phyloP scores from a whole-genome alignment of 1,140 invertebrate species.

The Rhopalosiphum maidis region DNA sequence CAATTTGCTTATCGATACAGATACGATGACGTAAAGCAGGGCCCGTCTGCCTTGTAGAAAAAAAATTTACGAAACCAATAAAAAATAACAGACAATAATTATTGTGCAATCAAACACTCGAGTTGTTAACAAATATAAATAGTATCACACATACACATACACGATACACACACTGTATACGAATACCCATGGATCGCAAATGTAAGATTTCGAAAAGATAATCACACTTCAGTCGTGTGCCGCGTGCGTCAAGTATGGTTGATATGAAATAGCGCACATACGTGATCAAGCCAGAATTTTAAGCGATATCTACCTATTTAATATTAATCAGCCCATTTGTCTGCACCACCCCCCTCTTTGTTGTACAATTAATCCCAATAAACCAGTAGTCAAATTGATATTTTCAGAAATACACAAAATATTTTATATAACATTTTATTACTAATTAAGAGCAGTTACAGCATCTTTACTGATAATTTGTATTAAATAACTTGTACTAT shows the following conservation, averaged over 20 bases:
- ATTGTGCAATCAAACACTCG: background rate
- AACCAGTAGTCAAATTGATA: background rate
- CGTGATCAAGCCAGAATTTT: background rate
- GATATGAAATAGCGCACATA: background rate
- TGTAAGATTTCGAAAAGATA: background rate
- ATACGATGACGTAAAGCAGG: background rate
- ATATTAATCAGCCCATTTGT: too few species aligned
- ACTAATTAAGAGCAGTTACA: background rate
- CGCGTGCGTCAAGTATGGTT: background rate
- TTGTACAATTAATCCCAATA: background rate
- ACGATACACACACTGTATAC: background rate
- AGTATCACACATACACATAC: background rate
- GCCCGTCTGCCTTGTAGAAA: background rate
- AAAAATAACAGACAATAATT: constrained; percentile 6
- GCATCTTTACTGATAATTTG: background rate
- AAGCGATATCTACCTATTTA: background rate
- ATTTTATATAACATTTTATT: background rate
- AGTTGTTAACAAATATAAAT: constrained; percentile 9
- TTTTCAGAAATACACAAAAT: background rate
- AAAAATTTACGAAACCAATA: constrained; percentile 19
- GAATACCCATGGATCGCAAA: background rate
- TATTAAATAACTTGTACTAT: background rate
- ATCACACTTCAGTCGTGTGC: background rate
- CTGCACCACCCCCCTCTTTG: too few species aligned
- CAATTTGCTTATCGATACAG: background rate